A percentile compares a stretch with the other conserved stretches of the same genome.
phyloP scores from a whole-genome alignment of 2,797 vertebrate genomes.

The Eremophila alpestris region DNA sequence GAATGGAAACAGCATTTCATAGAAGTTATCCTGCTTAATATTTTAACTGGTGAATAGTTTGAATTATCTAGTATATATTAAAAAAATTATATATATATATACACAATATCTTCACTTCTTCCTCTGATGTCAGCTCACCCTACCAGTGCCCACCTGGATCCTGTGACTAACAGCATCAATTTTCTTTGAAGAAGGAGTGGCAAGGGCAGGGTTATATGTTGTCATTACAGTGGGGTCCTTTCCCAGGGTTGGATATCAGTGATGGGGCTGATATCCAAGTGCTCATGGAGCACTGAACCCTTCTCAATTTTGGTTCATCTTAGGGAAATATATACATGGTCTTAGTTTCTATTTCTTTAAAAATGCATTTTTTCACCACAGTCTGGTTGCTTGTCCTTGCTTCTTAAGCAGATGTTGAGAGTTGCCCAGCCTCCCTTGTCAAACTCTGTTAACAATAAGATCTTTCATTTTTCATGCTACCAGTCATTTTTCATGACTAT shows the following conservation, averaged over 20 bases:
- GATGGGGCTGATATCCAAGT: no score
- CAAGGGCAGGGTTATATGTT: not conserved
- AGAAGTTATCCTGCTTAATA: not conserved
- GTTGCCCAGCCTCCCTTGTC: accelerated
- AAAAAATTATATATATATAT: no score
- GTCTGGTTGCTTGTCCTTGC: not conserved
- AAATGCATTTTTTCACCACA: not conserved
- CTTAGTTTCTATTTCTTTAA: not conserved
- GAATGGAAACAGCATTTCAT: not conserved
- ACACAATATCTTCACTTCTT: not conserved
- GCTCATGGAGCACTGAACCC: not conserved
- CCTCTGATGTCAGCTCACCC: not conserved
- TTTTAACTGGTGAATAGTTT: not conserved
- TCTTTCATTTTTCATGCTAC: not conserved
- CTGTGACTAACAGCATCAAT: not conserved
- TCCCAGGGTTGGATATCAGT: not conserved
- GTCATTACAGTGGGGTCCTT: not conserved
- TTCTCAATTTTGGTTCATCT: not conserved
- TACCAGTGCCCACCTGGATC: not conserved
- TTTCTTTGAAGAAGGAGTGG: not conserved
- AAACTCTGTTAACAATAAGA: not conserved
- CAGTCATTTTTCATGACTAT: not conserved
- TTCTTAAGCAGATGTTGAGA: not conserved
- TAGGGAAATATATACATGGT: not conserved
- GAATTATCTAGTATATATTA: not conserved